phyloP scores from a whole-genome alignment of 2,113 vertebrate genomes.

The Cardinalis cardinalis region DNA sequence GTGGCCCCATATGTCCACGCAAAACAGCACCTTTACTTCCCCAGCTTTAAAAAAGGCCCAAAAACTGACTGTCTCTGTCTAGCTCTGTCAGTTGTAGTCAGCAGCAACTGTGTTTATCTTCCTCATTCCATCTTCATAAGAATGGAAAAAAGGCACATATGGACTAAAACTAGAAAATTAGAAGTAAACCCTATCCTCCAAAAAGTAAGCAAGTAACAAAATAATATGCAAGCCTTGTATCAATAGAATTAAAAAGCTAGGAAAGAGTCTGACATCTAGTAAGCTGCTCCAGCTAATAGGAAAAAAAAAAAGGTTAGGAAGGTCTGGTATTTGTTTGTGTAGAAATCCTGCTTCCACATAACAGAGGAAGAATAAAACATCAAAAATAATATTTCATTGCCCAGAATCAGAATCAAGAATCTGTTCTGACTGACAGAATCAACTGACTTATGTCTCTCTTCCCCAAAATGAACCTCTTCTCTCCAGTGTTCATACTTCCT shows the following conservation, averaged over 20 bases:
- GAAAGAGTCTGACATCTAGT: background rate
- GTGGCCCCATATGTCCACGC: accelerated
- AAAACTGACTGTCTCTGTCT: background rate
- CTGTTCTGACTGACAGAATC: background rate
- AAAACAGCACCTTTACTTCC: background rate
- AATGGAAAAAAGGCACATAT: background rate
- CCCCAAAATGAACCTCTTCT: background rate
- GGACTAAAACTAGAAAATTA: background rate
- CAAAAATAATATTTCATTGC: background rate
- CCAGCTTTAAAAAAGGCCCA: background rate
- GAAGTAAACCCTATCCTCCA: background rate
- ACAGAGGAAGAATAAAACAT: background rate
- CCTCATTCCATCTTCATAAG: background rate
- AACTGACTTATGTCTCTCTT: background rate
- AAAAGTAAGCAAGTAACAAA: background rate
- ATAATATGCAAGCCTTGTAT: background rate
- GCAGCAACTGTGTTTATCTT: background rate
- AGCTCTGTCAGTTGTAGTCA: background rate
- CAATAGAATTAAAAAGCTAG: background rate
- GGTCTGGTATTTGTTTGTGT: background rate
- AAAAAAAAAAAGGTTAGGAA: background rate
- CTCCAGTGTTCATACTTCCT: background rate
- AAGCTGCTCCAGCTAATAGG: background rate
- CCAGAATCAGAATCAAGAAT: background rate
- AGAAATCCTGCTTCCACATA: background rate